phyloP scores from a whole-genome alignment of 2,113 vertebrate genomes.

The Hirundichthys speculiger region DNA sequence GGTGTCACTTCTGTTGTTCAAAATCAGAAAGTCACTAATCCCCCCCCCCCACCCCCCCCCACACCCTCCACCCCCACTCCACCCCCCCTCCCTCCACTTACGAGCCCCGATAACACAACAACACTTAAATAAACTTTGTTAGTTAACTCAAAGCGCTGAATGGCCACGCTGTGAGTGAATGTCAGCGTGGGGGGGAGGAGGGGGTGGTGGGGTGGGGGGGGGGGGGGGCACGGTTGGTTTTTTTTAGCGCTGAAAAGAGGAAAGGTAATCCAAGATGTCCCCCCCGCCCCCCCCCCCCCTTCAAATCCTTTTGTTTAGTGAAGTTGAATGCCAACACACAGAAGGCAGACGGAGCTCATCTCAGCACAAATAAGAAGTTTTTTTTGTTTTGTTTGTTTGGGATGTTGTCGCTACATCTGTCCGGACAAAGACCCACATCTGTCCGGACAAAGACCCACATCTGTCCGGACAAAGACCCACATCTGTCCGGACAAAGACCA shows the following conservation, averaged over 20 bases:
- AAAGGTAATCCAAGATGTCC: constrained; percentile 79
- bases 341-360: constrained; percentile 82
- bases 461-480: constrained; percentile 86
- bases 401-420: constrained; percentile 88
- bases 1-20: constrained; percentile 39
- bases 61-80: constrained; percentile 29
- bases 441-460: too few relatives aligned
- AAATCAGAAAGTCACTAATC: constrained; percentile 56
- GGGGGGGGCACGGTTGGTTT: constrained; percentile 26
- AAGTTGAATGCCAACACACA: constrained; percentile 83
- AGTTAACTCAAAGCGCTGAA: constrained; percentile 58
- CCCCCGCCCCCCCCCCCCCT: too few relatives aligned
- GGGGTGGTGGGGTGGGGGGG: background rate
- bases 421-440: constrained; percentile 87
- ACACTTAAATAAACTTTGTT: constrained; percentile 70
- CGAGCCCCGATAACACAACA: constrained; percentile 53
- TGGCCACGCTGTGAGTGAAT: constrained; percentile 15
- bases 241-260: constrained; percentile 67
- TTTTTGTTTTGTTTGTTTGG: constrained; percentile 86
- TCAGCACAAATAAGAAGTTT: constrained; percentile 88
- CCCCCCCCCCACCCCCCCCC: constrained; percentile 25
- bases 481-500: too few relatives aligned
- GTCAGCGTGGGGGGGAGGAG: constrained; percentile 10
- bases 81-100: constrained; percentile 38
- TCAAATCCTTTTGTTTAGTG: constrained; percentile 69